Evolutionary conservation across 2,113 vertebrate species (phyloP).

Genomic region (Nesoenas mayeri): DNA sequence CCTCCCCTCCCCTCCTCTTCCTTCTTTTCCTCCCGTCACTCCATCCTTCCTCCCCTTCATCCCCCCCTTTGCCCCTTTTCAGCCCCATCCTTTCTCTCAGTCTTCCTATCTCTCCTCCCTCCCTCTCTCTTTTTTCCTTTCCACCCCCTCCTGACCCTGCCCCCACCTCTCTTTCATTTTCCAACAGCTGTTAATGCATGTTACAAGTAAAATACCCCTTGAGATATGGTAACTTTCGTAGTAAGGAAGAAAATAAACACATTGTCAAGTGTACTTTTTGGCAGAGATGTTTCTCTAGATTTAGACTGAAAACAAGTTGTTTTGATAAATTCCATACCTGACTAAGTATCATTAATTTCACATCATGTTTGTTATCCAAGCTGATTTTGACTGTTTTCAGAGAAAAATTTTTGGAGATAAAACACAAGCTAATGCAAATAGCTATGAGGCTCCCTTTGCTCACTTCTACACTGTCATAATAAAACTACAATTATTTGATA

Average conservation of each 20-base stretch:
- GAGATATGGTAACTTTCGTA: neutral
- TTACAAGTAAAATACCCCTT: neutral
- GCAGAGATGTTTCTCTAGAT: neutral
- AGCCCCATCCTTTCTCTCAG: too few relatives aligned
- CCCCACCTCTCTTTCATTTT: neutral
- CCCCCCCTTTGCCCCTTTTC: neutral
- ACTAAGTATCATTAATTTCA: neutral
- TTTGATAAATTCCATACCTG: neutral
- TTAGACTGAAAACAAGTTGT: neutral
- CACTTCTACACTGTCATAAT: neutral
- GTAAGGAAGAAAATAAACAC: neutral
- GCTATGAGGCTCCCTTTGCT: neutral
- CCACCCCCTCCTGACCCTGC: too few relatives aligned
- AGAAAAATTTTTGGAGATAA: neutral
- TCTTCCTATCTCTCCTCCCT: neutral
- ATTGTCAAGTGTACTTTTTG: neutral
- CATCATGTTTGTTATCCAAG: neutral
- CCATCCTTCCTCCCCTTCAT: neutral
- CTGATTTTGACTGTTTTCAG: neutral
- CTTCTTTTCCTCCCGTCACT: neutral
- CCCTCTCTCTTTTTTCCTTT: neutral
- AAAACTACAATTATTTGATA: neutral
- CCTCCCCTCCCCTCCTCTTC: accelerated
- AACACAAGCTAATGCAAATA: neutral
- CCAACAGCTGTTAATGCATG: neutral